Percentiles rank a stretch among this genome's conserved stretches.
Conservation (phyloP, 2,113 vertebrate species). For the Verasper variegatus region DNA sequence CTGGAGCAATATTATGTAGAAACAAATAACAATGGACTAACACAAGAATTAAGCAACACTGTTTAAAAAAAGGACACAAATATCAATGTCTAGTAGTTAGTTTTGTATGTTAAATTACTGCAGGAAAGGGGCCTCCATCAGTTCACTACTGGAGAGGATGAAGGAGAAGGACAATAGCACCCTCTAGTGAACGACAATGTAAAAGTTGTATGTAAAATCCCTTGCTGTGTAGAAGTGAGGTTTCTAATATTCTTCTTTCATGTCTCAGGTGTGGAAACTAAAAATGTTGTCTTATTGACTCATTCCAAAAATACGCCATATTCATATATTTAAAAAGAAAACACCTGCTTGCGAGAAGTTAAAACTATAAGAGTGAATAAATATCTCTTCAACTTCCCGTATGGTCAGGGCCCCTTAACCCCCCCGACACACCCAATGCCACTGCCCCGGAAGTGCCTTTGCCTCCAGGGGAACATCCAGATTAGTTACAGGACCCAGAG, state of each 20-base stretch:
- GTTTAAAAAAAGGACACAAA: background rate
- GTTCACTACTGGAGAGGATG: background rate
- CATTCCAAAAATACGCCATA: background rate
- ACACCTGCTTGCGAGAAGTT: background rate
- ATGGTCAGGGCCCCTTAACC: background rate
- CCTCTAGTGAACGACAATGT: constrained; percentile 36
- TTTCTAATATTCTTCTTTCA: background rate
- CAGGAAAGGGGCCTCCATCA: background rate
- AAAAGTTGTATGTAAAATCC: background rate
- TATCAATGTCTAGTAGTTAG: background rate
- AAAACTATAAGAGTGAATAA: background rate
- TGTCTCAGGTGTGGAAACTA: background rate
- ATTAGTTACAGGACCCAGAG: background rate
- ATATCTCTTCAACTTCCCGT: background rate
- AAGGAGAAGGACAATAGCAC: background rate
- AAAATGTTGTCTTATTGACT: too few relatives aligned
- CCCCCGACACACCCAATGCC: background rate
- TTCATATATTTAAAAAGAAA: background rate
- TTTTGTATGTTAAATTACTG: background rate
- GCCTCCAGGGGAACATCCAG: background rate
- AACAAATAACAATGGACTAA: background rate
- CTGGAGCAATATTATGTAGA: background rate
- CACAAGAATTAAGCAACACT: background rate
- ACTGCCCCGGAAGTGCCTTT: background rate
- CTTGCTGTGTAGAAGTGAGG: background rate